Evolutionary conservation across 2,888 invertebrate genomes (phyloP).

Genomic region (Heliconius aoede): DNA sequence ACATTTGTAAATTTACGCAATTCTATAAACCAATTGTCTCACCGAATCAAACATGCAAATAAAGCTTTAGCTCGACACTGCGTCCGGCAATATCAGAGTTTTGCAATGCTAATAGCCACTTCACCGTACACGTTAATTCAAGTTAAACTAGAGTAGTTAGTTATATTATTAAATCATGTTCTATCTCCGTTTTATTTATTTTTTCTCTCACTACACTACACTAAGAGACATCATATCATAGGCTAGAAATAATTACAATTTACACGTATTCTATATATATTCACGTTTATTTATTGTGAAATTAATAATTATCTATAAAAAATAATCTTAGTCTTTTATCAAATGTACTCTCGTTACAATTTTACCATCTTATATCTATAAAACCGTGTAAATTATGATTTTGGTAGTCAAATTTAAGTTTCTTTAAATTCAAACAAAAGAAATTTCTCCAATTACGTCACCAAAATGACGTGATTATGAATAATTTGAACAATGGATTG

Average conservation of each 20-base stretch:
- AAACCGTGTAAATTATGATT: no score
- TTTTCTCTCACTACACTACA: background rate
- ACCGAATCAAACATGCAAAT: constrained; percentile 36
- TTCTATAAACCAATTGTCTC: background rate
- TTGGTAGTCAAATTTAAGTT: background rate
- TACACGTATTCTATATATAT: no score
- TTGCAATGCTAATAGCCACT: constrained; percentile 44
- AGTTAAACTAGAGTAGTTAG: constrained; percentile 30
- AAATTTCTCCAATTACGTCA: background rate
- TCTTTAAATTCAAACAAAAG: background rate
- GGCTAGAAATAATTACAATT: background rate
- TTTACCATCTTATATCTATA: no score
- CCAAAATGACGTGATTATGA: constrained; percentile 30
- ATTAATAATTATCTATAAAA: no score
- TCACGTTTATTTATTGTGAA: no score
- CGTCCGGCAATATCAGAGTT: constrained; percentile 28
- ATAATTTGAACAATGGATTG: constrained; percentile 37
- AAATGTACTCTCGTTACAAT: no score
- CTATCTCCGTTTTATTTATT: background rate
- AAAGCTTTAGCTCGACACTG: constrained; percentile 25
- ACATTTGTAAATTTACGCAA: background rate
- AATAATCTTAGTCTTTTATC: no score
- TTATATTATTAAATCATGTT: constrained; percentile 10
- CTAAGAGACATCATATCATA: no score
- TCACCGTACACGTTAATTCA: constrained; percentile 36